A percentile compares a stretch with the other conserved stretches of the same genome.
Conservation (phyloP, 2,113 vertebrate genomes). For the Bungarus multicinctus region DNA sequence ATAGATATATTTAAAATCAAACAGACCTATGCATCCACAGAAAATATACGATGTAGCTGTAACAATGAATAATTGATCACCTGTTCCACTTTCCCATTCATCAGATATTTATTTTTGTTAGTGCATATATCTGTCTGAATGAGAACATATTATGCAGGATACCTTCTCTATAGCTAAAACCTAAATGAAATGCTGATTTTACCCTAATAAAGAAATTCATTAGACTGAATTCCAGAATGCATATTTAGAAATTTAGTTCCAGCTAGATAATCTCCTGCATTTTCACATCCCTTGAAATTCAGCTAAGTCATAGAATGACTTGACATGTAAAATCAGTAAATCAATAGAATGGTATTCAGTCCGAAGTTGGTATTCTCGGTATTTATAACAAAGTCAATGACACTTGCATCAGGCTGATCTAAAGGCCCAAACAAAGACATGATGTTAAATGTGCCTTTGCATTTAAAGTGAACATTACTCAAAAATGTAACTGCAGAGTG, state of each 20-base stretch:
- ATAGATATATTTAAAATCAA: background rate
- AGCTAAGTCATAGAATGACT: background rate
- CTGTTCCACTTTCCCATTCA: background rate
- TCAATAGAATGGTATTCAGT: background rate
- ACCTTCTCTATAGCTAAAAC: background rate
- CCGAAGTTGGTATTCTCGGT: background rate
- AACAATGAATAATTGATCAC: background rate
- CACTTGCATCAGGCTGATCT: background rate
- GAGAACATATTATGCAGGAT: background rate
- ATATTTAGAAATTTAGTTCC: background rate
- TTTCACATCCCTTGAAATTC: conserved; percentile 4
- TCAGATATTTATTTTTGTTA: background rate
- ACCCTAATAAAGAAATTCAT: background rate
- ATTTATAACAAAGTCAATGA: background rate
- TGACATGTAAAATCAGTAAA: background rate
- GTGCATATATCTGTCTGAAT: background rate
- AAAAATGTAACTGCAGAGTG: background rate
- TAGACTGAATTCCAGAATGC: background rate
- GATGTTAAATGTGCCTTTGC: background rate
- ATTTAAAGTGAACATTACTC: background rate
- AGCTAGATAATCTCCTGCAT: background rate
- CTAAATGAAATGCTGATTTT: background rate
- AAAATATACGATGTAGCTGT: background rate
- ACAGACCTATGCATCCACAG: background rate
- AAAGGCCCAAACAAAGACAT: background rate